Percentiles rank a stretch among this genome's conserved stretches.
Evolutionary conservation across 2,113 vertebrate genomes (phyloP).

Genomic region (Baryphthengus martii): DNA sequence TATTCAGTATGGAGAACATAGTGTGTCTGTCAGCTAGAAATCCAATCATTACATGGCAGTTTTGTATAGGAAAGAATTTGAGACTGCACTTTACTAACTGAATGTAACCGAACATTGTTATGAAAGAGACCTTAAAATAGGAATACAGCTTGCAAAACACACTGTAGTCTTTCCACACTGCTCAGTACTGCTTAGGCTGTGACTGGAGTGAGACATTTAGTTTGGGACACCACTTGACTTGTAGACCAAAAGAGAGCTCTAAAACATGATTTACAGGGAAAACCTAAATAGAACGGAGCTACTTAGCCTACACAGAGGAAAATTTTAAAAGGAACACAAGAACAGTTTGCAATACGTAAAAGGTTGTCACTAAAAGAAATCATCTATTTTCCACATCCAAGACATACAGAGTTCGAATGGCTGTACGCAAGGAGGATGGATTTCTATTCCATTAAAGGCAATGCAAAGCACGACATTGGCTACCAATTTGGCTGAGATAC

Average conservation of each 20-base stretch:
- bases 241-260: not conserved
- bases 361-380: not conserved
- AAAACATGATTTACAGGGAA: not conserved
- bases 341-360: not conserved
- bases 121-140: constrained; percentile 11
- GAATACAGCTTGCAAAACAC: not conserved
- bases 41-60: not conserved
- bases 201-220: not conserved
- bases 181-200: not conserved
- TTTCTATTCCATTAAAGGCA: not conserved
- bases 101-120: not conserved
- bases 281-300: not conserved
- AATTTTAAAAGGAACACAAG: not conserved
- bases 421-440: not conserved
- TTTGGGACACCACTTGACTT: not conserved
- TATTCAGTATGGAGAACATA: not conserved
- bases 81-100: not conserved
- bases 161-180: not conserved
- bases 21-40: not conserved
- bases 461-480: not conserved
- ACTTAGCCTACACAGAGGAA: not conserved
- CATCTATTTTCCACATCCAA: not conserved
- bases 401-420: not conserved
- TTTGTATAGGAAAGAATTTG: not conserved
- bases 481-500: not conserved